Base-by-base conservation (phyloP, 1,140 invertebrate species). In the roundworm (Caenorhabditis elegans) region DNA sequence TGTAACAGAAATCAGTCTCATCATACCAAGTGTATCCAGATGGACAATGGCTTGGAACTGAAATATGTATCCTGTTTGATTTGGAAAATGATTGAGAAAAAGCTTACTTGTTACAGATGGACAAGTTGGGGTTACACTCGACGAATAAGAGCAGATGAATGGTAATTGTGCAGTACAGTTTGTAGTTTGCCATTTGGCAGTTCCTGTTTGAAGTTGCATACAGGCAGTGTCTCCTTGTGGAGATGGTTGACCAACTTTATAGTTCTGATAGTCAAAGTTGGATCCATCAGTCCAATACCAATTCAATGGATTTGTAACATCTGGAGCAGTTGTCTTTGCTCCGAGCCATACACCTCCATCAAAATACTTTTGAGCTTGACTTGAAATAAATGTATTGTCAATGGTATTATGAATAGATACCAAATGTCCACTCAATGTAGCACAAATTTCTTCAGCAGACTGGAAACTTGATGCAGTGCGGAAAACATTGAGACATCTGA, bases 11-110 rank as follows among this genome's bases (percentile, higher is more conserved):
- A 43, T 70, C 60, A 43, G 60, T 70, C 34, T 70, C 60, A 43
- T 70, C 60, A n/a, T 70, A 70, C 60, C 60, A 70, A 19, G 60
- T 70, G 34, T 70, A 70, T 70, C 60, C 60, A 70, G 60, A 70
- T 24, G 60, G 60, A 22, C 60, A 70, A 13, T 70, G 60, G 10
- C 60, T 70, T 39, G 60, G 60, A 70, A 70, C 60, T 70, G 60
- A 70, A 70, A 70, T 10, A 31, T 22, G n/a, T 5, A 22, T 43
- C n/a, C 11, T 26, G 11, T n/a, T n/a, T n/a, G n/a, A n/a, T n/a
- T n/a, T n/a, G n/a, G n/a, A n/a, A n/a, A n/a, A n/a, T n/a, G n/a
- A n/a, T n/a, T n/a, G n/a, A n/a, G n/a, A n/a, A n/a, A n/a, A n/a
- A n/a, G n/a, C n/a, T 70, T 22, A 70, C 60, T 70, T 8, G 31